Percentiles rank a stretch among this genome's conserved stretches.
Conservation (phyloP, 2,888 invertebrate genomes). For the Drosophila neonasuta region DNA sequence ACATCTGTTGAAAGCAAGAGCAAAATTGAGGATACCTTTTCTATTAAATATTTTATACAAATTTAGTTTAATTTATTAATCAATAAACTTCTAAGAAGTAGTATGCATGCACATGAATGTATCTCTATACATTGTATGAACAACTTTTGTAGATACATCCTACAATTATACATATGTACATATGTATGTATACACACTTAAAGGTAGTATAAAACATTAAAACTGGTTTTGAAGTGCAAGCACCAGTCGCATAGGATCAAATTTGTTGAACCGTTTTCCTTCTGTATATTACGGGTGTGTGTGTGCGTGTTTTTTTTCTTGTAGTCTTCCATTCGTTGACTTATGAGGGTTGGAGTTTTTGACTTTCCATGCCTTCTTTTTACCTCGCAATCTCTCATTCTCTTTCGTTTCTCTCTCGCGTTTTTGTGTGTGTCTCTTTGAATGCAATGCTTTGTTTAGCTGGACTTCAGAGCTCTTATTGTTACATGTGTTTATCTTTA, state of each 20-base stretch:
- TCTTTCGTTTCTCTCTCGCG: slow-evolving; percentile 42
- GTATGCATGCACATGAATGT: too few species aligned
- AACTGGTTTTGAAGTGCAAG: slow-evolving; percentile 54
- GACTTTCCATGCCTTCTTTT: slow-evolving; percentile 66
- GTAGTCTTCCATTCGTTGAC: slow-evolving; percentile 71
- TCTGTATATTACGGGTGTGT: slow-evolving; percentile 38
- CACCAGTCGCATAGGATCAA: slow-evolving; percentile 40
- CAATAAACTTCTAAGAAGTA: not conserved
- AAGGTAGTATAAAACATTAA: not conserved
- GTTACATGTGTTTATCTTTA: slow-evolving; percentile 71
- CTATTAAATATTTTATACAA: not conserved
- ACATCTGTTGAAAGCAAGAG: not conserved
- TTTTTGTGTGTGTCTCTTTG: slow-evolving; percentile 51
- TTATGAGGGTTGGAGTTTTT: slow-evolving; percentile 73
- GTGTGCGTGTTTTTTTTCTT: slow-evolving; percentile 47
- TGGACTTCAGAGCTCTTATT: slow-evolving; percentile 66
- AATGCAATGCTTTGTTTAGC: slow-evolving; percentile 73
- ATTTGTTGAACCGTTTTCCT: slow-evolving; percentile 43
- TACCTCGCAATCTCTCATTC: slow-evolving; percentile 47
- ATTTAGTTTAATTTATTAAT: not conserved
- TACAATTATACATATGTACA: not conserved
- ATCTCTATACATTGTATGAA: too few species aligned
- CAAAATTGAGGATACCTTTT: not conserved
- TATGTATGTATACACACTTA: not conserved
- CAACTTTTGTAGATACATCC: too few species aligned